Base-by-base conservation (phyloP, 2,888 invertebrate species). In the Phragmatobia fuliginosa region DNA sequence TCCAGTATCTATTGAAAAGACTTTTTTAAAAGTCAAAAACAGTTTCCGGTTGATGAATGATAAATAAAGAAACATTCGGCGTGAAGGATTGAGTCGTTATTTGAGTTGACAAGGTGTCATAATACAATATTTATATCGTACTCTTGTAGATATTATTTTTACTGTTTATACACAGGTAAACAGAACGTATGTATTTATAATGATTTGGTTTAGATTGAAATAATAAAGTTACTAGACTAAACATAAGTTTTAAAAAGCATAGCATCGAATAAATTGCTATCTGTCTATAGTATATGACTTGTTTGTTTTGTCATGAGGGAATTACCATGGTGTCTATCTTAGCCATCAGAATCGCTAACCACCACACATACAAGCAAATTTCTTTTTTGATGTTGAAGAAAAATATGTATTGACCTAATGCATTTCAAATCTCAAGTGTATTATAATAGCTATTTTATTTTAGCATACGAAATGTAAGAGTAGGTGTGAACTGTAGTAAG, bases 51-150 rank as follows among this genome's bases (percentile, higher is more conserved):
- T 68, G 71, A 77, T 82, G 72, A 80, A 79, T 74, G 80, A 77
- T 82, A 82, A 79, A 82, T 77, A 72, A 70, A 74, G 67, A 82
- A 77, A 82, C 72, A 77, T 76, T 76, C 66, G 59, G 74, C 67
- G 75, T 75, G 79, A 74, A 71, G 73, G 72, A 84, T 81, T 75
- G 79, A 79, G 73, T 75, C 74, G 73, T 74, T 76, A 77, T 79
- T 80, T 77, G 71, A 74, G 74, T 72, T 71, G 80, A 79, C 77
- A 74, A 82, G 62, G 62, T 77, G 65, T 67, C n/a, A n/a, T 82
- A 69, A 82, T 77, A 74, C 70, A 82, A 82, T 77, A 79, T 80
- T 74, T 77, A 82, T 69, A 72, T 70, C 62, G 73, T 72, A 73
- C 79, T 62, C 65, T 62, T 31, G 41, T 62, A 41, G 56, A 28